Evolutionary conservation across 2,797 vertebrate species (phyloP).

Genomic region (Enteromius treurensis): DNA sequence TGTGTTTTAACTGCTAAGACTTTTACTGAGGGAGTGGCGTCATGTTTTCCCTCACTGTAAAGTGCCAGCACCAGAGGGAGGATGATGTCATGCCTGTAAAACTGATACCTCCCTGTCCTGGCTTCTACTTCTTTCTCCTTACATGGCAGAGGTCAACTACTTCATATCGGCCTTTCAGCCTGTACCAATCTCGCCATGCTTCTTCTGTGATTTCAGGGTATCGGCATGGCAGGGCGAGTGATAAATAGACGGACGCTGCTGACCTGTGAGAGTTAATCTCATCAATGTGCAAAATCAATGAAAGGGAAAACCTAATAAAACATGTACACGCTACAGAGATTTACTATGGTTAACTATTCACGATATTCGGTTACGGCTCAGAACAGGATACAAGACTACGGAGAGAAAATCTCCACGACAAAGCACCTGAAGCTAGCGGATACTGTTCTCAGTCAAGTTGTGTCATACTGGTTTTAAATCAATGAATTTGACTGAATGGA

Average conservation of each 20-base stretch:
- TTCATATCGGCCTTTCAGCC: conserved; percentile 35
- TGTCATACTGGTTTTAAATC: conserved; percentile 10
- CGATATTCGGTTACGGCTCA: conserved; percentile 11
- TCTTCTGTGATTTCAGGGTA: conserved; percentile 18
- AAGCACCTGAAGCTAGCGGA: neutral
- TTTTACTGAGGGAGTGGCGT: conserved; percentile 58
- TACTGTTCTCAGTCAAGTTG: neutral
- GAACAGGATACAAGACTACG: neutral
- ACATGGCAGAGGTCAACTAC: conserved; percentile 61
- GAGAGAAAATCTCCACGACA: neutral
- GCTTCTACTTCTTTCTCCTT: conserved; percentile 58
- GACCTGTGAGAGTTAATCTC: conserved; percentile 50
- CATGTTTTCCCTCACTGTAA: conserved; percentile 61
- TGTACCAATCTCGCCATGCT: neutral
- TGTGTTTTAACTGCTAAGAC: conserved; percentile 58
- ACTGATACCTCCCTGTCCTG: conserved; percentile 59
- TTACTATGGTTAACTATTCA: conserved; percentile 19
- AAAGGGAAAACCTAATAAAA: conserved; percentile 30
- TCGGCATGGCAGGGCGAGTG: conserved; percentile 26
- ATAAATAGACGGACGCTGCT: conserved; percentile 38
- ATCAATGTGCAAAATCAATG: conserved; percentile 50
- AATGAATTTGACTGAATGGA: conserved; percentile 35
- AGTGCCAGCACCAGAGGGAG: conserved; percentile 53
- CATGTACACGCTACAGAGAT: conserved; percentile 2
- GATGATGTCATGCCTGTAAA: conserved; percentile 64